Evolutionary conservation across 2,113 vertebrate genomes (phyloP).

Genomic region (Ammodytes dubius): DNA sequence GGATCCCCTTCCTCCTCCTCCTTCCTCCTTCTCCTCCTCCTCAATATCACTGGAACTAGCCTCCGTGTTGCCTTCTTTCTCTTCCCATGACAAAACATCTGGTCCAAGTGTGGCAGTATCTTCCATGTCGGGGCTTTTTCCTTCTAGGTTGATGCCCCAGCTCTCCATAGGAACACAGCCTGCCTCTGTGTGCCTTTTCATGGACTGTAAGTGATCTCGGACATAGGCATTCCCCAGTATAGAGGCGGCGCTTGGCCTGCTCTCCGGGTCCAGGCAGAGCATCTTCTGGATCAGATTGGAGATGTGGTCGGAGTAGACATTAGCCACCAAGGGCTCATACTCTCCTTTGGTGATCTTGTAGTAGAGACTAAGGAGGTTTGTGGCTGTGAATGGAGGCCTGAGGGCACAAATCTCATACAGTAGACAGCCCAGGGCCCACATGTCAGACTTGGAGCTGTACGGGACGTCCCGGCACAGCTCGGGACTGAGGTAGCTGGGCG

Average conservation of each 20-base stretch:
- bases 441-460: slow-evolving; percentile 86
- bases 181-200: slow-evolving; percentile 54
- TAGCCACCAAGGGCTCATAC: slow-evolving; percentile 63
- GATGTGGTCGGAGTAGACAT: slow-evolving; percentile 74
- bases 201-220: slow-evolving; percentile 74
- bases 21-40: slow-evolving; percentile 22
- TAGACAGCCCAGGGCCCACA: slow-evolving; percentile 88
- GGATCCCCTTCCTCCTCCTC: slow-evolving; percentile 32
- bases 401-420: slow-evolving; percentile 85
- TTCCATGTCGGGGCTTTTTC: slow-evolving; percentile 12
- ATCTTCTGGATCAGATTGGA: slow-evolving; percentile 75
- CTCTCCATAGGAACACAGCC: background rate
- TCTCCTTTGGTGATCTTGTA: slow-evolving; percentile 85
- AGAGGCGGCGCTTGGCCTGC: slow-evolving; percentile 79
- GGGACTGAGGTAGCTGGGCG: slow-evolving; percentile 87
- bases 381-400: slow-evolving; percentile 82
- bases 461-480: slow-evolving; percentile 87
- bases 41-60: background rate
- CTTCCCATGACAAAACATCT: slow-evolving; percentile 19
- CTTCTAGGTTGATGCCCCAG: slow-evolving; percentile 10
- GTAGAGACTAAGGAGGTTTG: slow-evolving; percentile 84
- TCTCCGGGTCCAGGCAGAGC: slow-evolving; percentile 78
- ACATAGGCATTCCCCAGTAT: slow-evolving; percentile 75
- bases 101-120: slow-evolving; percentile 11
- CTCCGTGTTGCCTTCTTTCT: background rate